phyloP scores from a whole-genome alignment of 2,888 invertebrate genomes.

The Panzeria rudis region DNA sequence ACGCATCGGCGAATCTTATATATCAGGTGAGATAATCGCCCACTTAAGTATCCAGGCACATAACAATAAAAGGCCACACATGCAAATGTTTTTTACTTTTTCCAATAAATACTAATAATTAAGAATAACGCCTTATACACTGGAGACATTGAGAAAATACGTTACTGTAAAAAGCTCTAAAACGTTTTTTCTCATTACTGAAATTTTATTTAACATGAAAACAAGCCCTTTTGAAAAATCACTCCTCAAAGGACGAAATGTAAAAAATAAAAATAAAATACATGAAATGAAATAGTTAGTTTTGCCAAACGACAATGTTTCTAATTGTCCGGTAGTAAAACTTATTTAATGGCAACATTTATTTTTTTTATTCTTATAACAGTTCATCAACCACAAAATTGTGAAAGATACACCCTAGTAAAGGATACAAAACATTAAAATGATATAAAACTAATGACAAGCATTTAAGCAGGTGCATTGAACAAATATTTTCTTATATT shows the following conservation, averaged over 20 bases:
- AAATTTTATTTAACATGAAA: no score
- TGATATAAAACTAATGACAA: slow-evolving; percentile 70
- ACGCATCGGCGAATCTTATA: no score
- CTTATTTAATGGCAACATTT: slow-evolving; percentile 61
- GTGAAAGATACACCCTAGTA: slow-evolving; percentile 41
- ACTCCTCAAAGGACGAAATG: not conserved
- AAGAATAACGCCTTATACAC: no score
- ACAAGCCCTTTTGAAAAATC: no score
- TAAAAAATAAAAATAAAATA: slow-evolving; percentile 1
- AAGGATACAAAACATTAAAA: slow-evolving; percentile 58
- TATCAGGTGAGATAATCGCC: no score
- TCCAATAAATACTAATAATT: not conserved
- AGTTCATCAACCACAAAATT: slow-evolving; percentile 66
- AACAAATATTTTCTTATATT: not conserved
- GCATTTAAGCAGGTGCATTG: slow-evolving; percentile 69
- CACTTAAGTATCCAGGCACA: no score
- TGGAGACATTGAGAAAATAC: no score
- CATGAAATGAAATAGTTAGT: slow-evolving; percentile 24
- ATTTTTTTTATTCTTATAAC: slow-evolving; percentile 58
- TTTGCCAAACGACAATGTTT: slow-evolving; percentile 20
- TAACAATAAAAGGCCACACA: no score
- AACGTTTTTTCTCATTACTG: no score
- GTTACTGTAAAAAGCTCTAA: no score
- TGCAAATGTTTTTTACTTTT: no score
- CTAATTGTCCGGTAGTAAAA: slow-evolving; percentile 40